These are phyloP conservation scores for Caenorhabditis latens DNA, from an alignment of 1,140 invertebrate genomes.

Conservation along the genomic window DNA sequence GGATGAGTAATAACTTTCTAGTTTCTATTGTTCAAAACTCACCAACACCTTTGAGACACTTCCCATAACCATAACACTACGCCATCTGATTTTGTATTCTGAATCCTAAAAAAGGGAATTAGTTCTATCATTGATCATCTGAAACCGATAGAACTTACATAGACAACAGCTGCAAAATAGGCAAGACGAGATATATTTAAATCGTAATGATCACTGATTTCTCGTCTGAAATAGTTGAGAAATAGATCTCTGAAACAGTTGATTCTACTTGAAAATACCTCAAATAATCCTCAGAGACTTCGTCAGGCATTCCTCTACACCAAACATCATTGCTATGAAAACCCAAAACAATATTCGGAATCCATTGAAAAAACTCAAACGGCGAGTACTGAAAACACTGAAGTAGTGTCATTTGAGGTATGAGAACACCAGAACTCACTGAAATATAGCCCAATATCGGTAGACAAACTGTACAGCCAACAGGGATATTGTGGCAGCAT, in stretches of 20 bases:
- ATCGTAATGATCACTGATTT: slow-evolving; percentile 40
- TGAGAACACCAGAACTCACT: not conserved
- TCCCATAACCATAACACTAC: slow-evolving; percentile 42
- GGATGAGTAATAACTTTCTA: not conserved
- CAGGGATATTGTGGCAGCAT: slow-evolving; percentile 15
- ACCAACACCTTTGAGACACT: slow-evolving; percentile 26
- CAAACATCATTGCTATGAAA: slow-evolving; percentile 8
- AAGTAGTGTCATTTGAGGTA: not conserved
- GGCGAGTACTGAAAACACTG: not conserved
- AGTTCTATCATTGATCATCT: not conserved
- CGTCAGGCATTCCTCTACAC: slow-evolving; percentile 30
- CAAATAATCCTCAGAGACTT: slow-evolving; percentile 19
- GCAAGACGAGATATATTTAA: slow-evolving; percentile 7
- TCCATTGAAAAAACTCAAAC: slow-evolving; percentile 9
- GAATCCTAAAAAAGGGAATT: not conserved
- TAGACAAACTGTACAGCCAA: slow-evolving; percentile 24
- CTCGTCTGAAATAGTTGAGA: not conserved
- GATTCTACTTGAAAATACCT: not conserved
- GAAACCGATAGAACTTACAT: not conserved
- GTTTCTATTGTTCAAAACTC: not conserved
- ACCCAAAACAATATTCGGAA: slow-evolving; percentile 14
- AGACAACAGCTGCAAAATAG: slow-evolving; percentile 43
- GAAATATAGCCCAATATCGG: slow-evolving; percentile 6
- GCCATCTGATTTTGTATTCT: slow-evolving; percentile 18
- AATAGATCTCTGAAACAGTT: not conserved